Conservation (phyloP, 2,797 vertebrate species). For the Babyrousa celebensis region DNA sequence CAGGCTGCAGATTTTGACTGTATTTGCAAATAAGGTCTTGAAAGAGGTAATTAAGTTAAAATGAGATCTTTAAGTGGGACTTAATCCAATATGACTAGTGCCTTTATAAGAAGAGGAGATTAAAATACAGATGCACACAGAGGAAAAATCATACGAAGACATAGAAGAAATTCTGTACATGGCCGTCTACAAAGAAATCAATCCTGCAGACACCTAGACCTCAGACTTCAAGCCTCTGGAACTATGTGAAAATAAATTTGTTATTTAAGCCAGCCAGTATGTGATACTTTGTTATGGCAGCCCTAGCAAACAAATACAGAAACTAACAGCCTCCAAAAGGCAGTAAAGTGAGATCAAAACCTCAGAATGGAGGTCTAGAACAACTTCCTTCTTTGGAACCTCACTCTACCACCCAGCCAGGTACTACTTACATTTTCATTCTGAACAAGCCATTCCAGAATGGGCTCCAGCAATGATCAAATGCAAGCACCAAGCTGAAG, state of each 20-base stretch:
- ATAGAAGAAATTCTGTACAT: neutral
- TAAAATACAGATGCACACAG: neutral
- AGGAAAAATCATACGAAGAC: neutral
- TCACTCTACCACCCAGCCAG: accelerated
- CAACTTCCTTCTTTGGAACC: neutral
- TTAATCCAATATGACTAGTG: neutral
- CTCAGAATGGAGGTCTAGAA: neutral
- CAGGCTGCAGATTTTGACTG: neutral
- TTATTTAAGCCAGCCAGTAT: neutral
- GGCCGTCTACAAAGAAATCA: neutral
- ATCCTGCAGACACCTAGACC: neutral
- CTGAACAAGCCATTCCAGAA: neutral
- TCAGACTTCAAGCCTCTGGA: neutral
- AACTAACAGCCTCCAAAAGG: neutral
- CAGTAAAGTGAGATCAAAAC: neutral
- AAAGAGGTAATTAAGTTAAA: constrained; percentile 14
- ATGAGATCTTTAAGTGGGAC: neutral
- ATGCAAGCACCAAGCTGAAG: neutral
- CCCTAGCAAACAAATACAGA: neutral
- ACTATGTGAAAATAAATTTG: neutral
- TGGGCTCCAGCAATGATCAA: neutral
- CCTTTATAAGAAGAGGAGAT: constrained; percentile 15
- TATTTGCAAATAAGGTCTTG: neutral
- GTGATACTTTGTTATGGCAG: neutral
- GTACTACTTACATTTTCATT: neutral